These are phyloP conservation scores for Tetheella fluctuosa DNA, from an alignment of 2,888 invertebrate genomes.

Conservation along the genomic window DNA sequence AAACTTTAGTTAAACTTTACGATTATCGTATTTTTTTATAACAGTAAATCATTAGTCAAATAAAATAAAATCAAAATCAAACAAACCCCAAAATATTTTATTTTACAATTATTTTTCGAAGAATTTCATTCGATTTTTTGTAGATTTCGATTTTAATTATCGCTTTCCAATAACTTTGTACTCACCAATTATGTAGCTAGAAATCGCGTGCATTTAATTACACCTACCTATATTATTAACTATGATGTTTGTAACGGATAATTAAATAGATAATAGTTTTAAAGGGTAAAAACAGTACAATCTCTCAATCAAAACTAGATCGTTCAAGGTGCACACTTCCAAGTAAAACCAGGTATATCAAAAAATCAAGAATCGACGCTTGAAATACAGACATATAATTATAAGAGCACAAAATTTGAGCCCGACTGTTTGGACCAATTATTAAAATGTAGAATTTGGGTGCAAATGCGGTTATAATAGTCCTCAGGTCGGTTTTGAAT, in stretches of 20 bases:
- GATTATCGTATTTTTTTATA: no score
- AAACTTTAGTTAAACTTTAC: no score
- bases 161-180: not conserved
- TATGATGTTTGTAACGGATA: slow-evolving; percentile 39
- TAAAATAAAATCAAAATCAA: no score
- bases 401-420: slow-evolving; percentile 74
- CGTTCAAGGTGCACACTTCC: slow-evolving; percentile 48
- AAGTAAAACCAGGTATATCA: slow-evolving; percentile 66
- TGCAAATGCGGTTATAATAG: slow-evolving; percentile 82
- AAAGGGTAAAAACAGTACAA: slow-evolving; percentile 59
- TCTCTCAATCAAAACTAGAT: slow-evolving; percentile 56
- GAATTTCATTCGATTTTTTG: not conserved
- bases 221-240: slow-evolving; percentile 11
- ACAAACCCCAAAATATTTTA: no score
- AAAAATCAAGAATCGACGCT: slow-evolving; percentile 68
- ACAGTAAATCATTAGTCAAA: no score
- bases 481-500: slow-evolving; percentile 57
- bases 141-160: not conserved
- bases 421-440: slow-evolving; percentile 64
- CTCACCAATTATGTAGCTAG: not conserved
- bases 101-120: not conserved
- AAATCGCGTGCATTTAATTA: slow-evolving; percentile 13
- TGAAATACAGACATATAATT: slow-evolving; percentile 73
- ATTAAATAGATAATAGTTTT: slow-evolving; percentile 58
- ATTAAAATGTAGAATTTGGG: slow-evolving; percentile 72